Percentiles rank a stretch among this genome's conserved stretches.
phyloP scores from a whole-genome alignment of 2,113 vertebrate genomes.

The Andinoacara biseriatus region DNA sequence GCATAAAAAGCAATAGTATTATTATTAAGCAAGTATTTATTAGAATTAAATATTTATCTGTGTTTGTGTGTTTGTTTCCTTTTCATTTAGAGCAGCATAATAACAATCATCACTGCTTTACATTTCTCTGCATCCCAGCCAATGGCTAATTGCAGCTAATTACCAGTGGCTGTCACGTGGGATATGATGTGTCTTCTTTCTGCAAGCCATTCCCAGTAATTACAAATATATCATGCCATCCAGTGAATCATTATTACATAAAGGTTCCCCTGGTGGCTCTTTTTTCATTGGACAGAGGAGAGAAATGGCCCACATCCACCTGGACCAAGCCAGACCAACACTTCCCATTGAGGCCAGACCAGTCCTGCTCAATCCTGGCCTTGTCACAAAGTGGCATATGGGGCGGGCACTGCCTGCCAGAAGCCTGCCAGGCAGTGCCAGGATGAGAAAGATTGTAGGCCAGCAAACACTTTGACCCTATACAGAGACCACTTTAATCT shows the following conservation, averaged over 20 bases:
- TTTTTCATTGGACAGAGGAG: conserved; percentile 55
- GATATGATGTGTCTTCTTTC: conserved; percentile 66
- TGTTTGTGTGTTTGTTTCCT: conserved; percentile 47
- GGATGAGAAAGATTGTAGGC: conserved; percentile 50
- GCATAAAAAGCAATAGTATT: background rate
- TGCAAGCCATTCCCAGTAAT: conserved; percentile 64
- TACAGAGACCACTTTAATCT: conserved; percentile 55
- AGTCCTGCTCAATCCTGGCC: conserved; percentile 1
- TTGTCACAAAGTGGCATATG: conserved; percentile 50
- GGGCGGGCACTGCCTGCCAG: conserved; percentile 37
- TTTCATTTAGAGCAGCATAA: conserved; percentile 45
- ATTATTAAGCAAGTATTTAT: background rate
- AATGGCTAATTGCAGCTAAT: conserved; percentile 67
- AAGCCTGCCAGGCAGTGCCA: conserved; percentile 27
- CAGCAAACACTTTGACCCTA: conserved; percentile 27
- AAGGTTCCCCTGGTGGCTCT: conserved; percentile 54
- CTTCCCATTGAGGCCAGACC: conserved; percentile 8
- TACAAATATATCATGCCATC: conserved; percentile 68
- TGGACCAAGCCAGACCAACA: conserved; percentile 44
- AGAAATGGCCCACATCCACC: conserved; percentile 66
- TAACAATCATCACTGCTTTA: conserved; percentile 46
- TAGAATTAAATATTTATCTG: conserved; percentile 26
- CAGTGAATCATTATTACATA: conserved; percentile 62
- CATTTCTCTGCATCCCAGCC: conserved; percentile 49
- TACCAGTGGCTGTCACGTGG: conserved; percentile 57